A percentile compares a stretch with the other conserved stretches of the same genome.
Conservation (phyloP, 2,113 vertebrate species). For the Elaphurus davidianus region DNA sequence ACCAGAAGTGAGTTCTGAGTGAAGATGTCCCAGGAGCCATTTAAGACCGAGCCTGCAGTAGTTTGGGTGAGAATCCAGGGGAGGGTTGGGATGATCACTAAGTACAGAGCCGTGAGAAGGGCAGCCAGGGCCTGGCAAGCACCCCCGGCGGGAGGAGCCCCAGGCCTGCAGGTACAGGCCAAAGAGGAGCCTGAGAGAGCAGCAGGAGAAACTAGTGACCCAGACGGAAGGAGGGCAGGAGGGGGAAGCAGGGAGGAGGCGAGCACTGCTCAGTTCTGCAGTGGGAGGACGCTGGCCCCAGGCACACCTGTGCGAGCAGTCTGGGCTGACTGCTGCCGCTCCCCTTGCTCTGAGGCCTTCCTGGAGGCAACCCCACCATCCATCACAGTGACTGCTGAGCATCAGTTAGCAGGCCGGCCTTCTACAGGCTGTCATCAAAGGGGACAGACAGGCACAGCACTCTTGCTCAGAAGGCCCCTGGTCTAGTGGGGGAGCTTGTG, state of each 20-base stretch:
- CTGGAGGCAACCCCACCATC: background rate
- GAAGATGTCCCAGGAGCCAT: background rate
- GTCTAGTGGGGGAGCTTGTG: rapidly evolving
- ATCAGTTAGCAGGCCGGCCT: too few species aligned
- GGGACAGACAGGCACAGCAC: background rate
- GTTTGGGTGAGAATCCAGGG: background rate
- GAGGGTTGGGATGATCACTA: background rate
- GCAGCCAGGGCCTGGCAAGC: background rate
- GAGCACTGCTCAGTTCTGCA: background rate
- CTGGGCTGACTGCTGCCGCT: background rate
- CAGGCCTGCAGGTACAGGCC: background rate
- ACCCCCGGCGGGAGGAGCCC: background rate
- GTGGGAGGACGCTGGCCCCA: background rate
- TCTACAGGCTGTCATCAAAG: background rate
- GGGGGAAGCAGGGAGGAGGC: background rate
- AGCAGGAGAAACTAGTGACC: background rate
- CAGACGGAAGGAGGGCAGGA: rapidly evolving
- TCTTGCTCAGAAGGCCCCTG: background rate
- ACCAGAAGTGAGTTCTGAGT: background rate
- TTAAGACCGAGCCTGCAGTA: too few species aligned
- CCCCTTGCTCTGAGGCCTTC: background rate
- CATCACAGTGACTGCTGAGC: background rate
- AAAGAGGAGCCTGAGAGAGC: background rate
- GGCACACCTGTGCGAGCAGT: rapidly evolving
- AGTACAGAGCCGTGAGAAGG: background rate